phyloP scores from a whole-genome alignment of 2,113 vertebrate species.

The Craseonycteris thonglongyai region DNA sequence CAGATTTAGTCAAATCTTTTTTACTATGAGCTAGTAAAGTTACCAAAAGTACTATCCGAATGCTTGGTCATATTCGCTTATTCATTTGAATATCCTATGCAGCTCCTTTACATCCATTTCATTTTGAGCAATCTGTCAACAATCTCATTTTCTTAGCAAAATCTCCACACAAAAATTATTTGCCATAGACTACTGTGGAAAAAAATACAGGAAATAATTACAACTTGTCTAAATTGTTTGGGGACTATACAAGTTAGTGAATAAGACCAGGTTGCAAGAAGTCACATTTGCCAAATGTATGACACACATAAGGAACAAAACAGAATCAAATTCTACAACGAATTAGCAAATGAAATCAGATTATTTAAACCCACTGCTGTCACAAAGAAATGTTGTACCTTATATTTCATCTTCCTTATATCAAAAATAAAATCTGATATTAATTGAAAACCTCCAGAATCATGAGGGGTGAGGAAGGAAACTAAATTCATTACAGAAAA shows the following conservation, averaged over 20 bases:
- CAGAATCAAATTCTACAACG: neutral
- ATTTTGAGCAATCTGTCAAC: neutral
- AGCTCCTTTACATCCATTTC: neutral
- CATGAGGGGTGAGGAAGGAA: neutral
- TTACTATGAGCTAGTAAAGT: neutral
- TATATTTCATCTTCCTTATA: neutral
- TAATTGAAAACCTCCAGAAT: slow-evolving; percentile 8
- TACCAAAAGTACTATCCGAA: slow-evolving; percentile 10
- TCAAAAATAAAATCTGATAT: slow-evolving; percentile 20
- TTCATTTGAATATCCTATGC: neutral
- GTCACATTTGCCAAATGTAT: neutral
- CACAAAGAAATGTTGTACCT: neutral
- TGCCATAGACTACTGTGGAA: neutral
- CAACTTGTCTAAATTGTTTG: neutral
- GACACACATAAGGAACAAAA: neutral
- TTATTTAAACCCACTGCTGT: neutral
- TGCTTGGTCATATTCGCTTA: neutral
- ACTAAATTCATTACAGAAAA: slow-evolving; percentile 26
- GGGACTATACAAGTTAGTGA: neutral
- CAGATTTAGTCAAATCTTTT: neutral
- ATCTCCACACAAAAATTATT: neutral
- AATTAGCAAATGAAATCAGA: slow-evolving; percentile 25
- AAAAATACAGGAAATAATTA: neutral
- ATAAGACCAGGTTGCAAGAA: slow-evolving; percentile 25
- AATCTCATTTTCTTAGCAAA: neutral